Evolutionary conservation across 2,113 vertebrate genomes (phyloP), one percentile per base, ranked within the genome.

Genomic region (Callaeas wilsoni): DNA sequence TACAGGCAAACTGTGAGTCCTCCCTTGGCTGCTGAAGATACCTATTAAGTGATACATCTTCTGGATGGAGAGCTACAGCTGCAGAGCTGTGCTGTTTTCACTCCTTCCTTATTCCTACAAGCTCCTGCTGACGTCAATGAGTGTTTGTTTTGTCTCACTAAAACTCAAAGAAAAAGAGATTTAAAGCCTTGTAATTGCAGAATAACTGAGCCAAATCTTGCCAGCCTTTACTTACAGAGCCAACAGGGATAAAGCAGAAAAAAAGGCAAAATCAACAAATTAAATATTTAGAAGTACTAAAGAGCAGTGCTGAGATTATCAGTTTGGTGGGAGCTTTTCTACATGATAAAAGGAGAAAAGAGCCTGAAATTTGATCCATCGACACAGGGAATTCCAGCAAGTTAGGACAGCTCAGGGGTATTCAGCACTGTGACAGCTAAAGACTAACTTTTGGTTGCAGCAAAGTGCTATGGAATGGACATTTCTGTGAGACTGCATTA

Each of bases 71-170:
- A 90, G 82, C 79, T 86, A 9, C 74, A 83, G 68, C 93, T 87
- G 87, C 79, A 88, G 29, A 73, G 55, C 67, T 77, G 50, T 20
- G 73, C 82, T 77, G 42, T 29, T 84, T 64, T 39, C 81, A 33
- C 37, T 68, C 77, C 32, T 42, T 23, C 47, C 80, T 65, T 75
- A 47, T 42, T 91, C 93, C 87, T 85, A 23, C 37, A 69, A 91
- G 78, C 84, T 87, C 69, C 84, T 89, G 89, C 87, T 96, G 87
- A 97, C 65, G 55, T 92, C 92, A 96, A 55, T 63, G 82, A 74
- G 71, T 30, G 44, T 85, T 94, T 95, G 82, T 90, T 93, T 96
- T 93, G 79, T 84, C 64, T 86, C 64, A 19, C 71, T 67, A 90
- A 95, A 89, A 95, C 14, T 80, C 82, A 63, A 60, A 90, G 89